Conservation (phyloP, 2,888 invertebrate genomes). For the Pelosia muscerda region DNA sequence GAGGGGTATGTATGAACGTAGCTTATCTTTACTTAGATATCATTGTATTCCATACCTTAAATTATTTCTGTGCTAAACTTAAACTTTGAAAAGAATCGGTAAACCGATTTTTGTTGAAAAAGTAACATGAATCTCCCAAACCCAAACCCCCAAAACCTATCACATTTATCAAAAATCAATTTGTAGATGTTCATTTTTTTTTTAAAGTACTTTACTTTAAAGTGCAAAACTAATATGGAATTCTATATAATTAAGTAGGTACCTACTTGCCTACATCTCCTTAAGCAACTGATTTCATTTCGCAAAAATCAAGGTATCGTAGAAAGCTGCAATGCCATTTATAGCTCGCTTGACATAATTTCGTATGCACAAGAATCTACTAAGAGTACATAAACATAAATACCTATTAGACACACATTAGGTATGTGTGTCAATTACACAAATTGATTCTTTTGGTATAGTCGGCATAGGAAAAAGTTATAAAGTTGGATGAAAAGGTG, state of each 20-base stretch:
- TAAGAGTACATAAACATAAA: background rate
- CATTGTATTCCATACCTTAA: too few relatives aligned
- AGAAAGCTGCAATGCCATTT: conserved; percentile 53
- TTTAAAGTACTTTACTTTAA: too few relatives aligned
- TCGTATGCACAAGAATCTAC: conserved; percentile 26
- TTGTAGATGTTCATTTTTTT: too few relatives aligned
- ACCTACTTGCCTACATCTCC: conserved; percentile 8
- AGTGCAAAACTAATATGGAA: conserved; percentile 13
- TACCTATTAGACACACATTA: background rate
- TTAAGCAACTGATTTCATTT: conserved; percentile 30
- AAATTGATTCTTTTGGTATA: background rate
- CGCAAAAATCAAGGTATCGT: conserved; percentile 44
- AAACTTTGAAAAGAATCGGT: too few relatives aligned
- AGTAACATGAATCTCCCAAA: background rate
- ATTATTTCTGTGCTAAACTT: too few relatives aligned
- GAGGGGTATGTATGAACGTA: too few relatives aligned
- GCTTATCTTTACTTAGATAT: too few relatives aligned
- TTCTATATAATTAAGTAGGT: conserved; percentile 19
- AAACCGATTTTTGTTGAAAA: background rate
- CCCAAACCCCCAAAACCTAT: too few relatives aligned
- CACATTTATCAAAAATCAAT: background rate
- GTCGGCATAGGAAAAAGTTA: too few relatives aligned
- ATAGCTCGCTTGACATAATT: conserved; percentile 42
- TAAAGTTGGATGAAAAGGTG: too few relatives aligned
- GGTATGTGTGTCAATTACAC: background rate